Base-by-base conservation (phyloP, 2,113 vertebrate species). In the Plecturocebus donacophilus region DNA sequence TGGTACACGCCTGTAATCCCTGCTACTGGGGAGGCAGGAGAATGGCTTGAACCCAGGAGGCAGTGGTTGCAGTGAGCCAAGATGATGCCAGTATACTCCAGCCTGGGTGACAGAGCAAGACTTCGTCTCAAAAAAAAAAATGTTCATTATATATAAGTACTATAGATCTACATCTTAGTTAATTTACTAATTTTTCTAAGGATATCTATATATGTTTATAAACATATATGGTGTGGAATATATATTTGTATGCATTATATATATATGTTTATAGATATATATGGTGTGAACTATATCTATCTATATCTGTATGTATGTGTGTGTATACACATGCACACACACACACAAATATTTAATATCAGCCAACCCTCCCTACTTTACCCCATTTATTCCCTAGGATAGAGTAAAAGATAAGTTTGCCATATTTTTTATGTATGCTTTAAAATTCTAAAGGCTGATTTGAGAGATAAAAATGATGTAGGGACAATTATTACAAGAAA, bases 391-490 rank as follows among this genome's bases (percentile, higher is more conserved):
- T 92, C 9, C 35, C 30, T 42, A 61, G 1, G 25, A 91, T 68
- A 85, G 38, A 80, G 19, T 88, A 70, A 94, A 91, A 95, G 25
- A 40, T 77, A 85, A 80, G 12, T 40, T 86, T 89, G 12, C 42
- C 40, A 40, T 89, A 35, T 49, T 66, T 68, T 95, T 73, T 79
- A 77, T 88, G 20, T 40, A 58, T 87, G 73, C 40, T 93, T 70
- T 77, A 88, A 96, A 96, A 88, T 85, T 23, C 8, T 71, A 52
- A 93, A 61, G 27, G 54, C 27, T 82, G 27, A 76, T 81, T 93
- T 88, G 6, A 95, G 82, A 91, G 64, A 77, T 68, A 85, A 96
- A 89, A 12, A 91, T 16, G 32, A 75, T 45, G 2, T 81, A 83
- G 82, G 52, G 21, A 87, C 94, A 96, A 85, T 71, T 61, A 77